These are phyloP conservation scores for Achroia grisella DNA, from an alignment of 1,140 invertebrate genomes.

Conservation along the genomic window DNA sequence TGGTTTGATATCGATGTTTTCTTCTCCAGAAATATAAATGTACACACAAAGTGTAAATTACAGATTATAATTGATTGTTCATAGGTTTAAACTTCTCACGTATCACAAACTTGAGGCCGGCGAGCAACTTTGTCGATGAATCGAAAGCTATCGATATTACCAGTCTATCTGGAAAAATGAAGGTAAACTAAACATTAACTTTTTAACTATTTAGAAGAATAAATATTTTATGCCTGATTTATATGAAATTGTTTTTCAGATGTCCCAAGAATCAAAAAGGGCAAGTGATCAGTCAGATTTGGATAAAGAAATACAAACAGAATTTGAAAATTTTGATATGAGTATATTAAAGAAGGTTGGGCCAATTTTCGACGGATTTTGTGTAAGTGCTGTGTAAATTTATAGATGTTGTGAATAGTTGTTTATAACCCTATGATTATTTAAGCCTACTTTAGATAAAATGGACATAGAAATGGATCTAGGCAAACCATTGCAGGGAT, in stretches of 20 bases:
- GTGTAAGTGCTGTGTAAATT: constrained; percentile 76
- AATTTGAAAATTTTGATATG: constrained; percentile 75
- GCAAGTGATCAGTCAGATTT: constrained; percentile 21
- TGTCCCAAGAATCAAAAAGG: constrained; percentile 45
- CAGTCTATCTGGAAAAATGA: constrained; percentile 36
- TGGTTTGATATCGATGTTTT: too few species aligned
- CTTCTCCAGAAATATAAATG: too few species aligned
- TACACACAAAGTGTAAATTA: too few species aligned
- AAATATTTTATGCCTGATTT: too few species aligned
- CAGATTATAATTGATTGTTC: too few species aligned
- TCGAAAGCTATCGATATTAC: constrained; percentile 38
- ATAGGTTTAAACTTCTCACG: constrained; percentile 58
- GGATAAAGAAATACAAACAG: constrained; percentile 37
- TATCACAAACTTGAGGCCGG: constrained; percentile 45
- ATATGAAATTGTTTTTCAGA: constrained; percentile 20
- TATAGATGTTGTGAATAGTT: too few species aligned
- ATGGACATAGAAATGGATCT: too few species aligned
- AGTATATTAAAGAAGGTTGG: constrained; percentile 81
- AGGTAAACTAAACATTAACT: constrained; percentile 36
- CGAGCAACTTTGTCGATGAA: constrained; percentile 55
- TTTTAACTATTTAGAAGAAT: too few species aligned
- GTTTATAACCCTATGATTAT: too few species aligned
- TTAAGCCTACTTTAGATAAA: too few species aligned
- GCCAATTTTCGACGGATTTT: constrained; percentile 88
- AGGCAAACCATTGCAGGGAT: too few species aligned